A percentile compares a stretch with the other conserved stretches of the same genome.
Conservation (phyloP, 2,113 vertebrate genomes). For the Labeo rohita region DNA sequence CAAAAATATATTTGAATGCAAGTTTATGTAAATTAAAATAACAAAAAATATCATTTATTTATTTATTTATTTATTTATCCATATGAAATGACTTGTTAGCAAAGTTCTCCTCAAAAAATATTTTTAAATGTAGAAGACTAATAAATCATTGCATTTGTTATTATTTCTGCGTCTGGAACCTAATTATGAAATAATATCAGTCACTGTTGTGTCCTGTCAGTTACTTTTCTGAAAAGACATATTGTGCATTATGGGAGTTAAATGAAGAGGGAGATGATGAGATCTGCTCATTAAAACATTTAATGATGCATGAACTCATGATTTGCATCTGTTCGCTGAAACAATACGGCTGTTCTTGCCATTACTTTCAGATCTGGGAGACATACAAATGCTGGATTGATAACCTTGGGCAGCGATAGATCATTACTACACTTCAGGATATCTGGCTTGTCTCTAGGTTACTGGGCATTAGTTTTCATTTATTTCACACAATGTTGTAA, state of each 20-base stretch:
- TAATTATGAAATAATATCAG: neutral
- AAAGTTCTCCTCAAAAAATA: neutral
- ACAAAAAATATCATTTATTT: no score
- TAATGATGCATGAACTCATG: conserved; percentile 39
- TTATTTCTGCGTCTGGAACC: neutral
- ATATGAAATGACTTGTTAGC: neutral
- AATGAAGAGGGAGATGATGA: conserved; percentile 14
- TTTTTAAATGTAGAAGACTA: neutral
- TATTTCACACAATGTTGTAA: conserved; percentile 6
- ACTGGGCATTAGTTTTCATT: conserved; percentile 5
- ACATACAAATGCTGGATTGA: conserved; percentile 26
- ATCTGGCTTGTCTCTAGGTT: neutral
- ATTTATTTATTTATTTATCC: no score
- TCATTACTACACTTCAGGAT: neutral
- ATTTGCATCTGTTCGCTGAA: conserved; percentile 26
- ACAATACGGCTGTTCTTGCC: conserved; percentile 6
- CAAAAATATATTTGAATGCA: no score
- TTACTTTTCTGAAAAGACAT: conserved; percentile 3
- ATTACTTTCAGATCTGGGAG: neutral
- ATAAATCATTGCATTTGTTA: neutral
- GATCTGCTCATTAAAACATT: conserved; percentile 43
- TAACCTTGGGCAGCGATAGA: neutral
- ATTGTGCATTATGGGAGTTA: conserved; percentile 28
- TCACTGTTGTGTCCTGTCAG: neutral
- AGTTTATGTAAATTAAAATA: no score